These are phyloP conservation scores for Baccha elongata DNA, from an alignment of 2,888 invertebrate species.

Conservation along the genomic window DNA sequence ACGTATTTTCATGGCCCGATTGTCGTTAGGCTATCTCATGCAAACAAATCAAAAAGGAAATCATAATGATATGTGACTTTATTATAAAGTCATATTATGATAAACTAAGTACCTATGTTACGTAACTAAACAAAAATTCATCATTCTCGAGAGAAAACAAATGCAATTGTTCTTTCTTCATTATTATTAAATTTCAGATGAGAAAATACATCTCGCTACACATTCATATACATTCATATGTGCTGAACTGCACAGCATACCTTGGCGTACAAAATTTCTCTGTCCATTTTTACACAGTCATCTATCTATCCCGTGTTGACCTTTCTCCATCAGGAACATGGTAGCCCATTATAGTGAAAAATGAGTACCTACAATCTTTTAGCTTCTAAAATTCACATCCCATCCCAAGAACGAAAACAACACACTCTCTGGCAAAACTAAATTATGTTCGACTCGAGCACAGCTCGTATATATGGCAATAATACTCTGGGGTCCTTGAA, in stretches of 20 bases:
- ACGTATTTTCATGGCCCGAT: not conserved
- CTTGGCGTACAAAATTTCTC: too few relatives aligned
- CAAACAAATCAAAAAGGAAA: not conserved
- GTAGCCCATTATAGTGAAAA: slow-evolving; percentile 14
- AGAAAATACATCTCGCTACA: not conserved
- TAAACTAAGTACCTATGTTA: too few relatives aligned
- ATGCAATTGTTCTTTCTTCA: not conserved
- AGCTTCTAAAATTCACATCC: slow-evolving; percentile 18
- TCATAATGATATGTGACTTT: not conserved
- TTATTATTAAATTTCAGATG: not conserved
- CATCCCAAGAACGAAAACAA: slow-evolving; percentile 6
- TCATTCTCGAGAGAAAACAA: not conserved
- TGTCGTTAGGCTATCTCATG: not conserved
- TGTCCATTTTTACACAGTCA: slow-evolving; percentile 17
- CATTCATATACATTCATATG: too few relatives aligned
- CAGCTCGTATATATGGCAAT: slow-evolving; percentile 18
- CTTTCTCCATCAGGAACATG: slow-evolving; percentile 10
- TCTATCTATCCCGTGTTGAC: slow-evolving; percentile 25
- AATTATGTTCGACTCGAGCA: not conserved
- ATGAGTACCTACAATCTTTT: slow-evolving; percentile 11
- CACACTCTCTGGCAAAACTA: slow-evolving; percentile 18
- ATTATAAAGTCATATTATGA: not conserved
- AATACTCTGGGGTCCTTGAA: slow-evolving; percentile 32
- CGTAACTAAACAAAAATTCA: not conserved
- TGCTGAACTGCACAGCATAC: too few relatives aligned